These are phyloP conservation scores for Eremophila alpestris DNA, from an alignment of 2,797 vertebrate species.

Conservation along the genomic window DNA sequence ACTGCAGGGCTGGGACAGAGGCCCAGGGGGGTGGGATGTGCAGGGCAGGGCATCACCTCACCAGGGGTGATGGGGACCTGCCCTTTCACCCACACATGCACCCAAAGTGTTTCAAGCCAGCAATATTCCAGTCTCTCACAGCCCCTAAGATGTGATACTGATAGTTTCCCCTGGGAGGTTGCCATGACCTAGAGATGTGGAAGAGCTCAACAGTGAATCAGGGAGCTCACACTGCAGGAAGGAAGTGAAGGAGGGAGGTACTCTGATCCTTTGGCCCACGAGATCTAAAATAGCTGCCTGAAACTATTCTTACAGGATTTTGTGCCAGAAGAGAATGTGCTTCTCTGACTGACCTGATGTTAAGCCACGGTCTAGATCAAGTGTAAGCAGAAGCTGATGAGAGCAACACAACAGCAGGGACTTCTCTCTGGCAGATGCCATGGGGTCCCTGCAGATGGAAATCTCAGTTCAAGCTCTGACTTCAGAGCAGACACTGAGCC, in stretches of 20 bases:
- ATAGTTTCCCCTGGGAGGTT: not conserved
- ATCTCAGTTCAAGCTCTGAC: not conserved
- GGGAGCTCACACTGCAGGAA: not conserved
- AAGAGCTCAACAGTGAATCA: not conserved
- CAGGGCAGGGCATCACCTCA: not conserved
- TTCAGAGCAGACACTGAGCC: not conserved
- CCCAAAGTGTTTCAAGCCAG: not conserved
- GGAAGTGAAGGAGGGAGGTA: not conserved
- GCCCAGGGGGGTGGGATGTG: accelerated
- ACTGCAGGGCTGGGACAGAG: not conserved
- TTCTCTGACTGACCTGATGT: not conserved
- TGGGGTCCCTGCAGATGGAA: accelerated
- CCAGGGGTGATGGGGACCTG: too few species aligned
- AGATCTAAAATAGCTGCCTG: not conserved
- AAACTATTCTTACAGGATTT: not conserved
- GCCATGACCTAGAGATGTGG: not conserved
- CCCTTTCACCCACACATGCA: too few species aligned
- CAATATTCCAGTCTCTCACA: not conserved
- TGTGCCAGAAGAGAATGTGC: not conserved
- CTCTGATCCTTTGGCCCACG: not conserved
- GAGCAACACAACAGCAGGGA: not conserved
- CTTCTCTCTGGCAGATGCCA: not conserved
- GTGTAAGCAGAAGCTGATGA: not conserved
- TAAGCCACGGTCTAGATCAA: not conserved
- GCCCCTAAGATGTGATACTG: not conserved